These are phyloP conservation scores for Pristionchus fissidentatus DNA, from an alignment of 2,888 invertebrate genomes.

Conservation along the genomic window DNA sequence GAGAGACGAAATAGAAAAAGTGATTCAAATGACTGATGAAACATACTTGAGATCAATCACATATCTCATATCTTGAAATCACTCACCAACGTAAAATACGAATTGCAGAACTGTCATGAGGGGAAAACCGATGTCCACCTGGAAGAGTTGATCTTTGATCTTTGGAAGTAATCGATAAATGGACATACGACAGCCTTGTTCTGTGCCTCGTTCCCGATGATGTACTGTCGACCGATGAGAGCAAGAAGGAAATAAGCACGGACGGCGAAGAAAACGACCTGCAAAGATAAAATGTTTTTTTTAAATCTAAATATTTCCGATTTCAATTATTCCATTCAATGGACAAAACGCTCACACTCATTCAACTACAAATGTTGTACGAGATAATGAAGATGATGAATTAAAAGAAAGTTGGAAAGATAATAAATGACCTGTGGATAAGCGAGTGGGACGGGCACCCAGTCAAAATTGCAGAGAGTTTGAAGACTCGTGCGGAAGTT, in stretches of 20 bases:
- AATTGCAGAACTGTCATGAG: conserved; percentile 68
- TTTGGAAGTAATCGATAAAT: not conserved
- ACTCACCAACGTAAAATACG: conserved; percentile 59
- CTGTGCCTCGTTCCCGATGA: conserved; percentile 52
- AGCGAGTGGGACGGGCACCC: conserved; percentile 61
- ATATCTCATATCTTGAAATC: no score
- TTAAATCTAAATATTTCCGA: not conserved
- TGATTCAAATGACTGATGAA: not conserved
- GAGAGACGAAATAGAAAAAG: not conserved
- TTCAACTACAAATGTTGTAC: not conserved
- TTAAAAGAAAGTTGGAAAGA: not conserved
- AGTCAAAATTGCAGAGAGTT: conserved; percentile 60
- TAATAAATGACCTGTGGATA: conserved; percentile 58
- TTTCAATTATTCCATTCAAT: not conserved
- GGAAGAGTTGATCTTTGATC: not conserved
- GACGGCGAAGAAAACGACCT: conserved; percentile 65
- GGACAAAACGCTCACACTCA: not conserved
- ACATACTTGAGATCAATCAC: not conserved
- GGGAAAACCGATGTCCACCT: conserved; percentile 65
- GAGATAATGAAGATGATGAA: not conserved
- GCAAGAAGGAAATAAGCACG: conserved; percentile 62
- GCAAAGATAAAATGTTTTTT: conserved; percentile 12
- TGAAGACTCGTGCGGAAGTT: conserved; percentile 60
- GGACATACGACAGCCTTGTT: conserved; percentile 48
- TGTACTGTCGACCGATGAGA: conserved; percentile 60